Evolutionary conservation across 1,140 invertebrate genomes (phyloP), one percentile per base, ranked within the genome.

Genomic region (Cotesia chilonis): DNA sequence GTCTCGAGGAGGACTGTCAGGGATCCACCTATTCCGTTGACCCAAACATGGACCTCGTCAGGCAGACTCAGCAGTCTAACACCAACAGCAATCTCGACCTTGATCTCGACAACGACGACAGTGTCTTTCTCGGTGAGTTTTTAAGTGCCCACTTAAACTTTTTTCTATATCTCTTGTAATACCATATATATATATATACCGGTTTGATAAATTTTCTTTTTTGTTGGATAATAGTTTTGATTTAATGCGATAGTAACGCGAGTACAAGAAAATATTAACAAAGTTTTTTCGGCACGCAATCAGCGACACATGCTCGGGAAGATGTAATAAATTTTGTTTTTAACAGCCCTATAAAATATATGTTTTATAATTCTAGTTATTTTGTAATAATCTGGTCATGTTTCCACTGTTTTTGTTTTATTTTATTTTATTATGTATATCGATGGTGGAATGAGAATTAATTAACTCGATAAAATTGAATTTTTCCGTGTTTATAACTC

Each of bases 51-150:
- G 81, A 82, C 72, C 73, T 82, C 63, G 78, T 78, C n/a, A 77
- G 78, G 70, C 80, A 75, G 57, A 80, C 73, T 71, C 77, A 75
- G 55, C 75, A 77, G 35, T 51, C 54, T n/a, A 76, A 38, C 59
- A 78, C 75, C 76, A 79, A 76, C 57, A 36, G 69, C 9, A 72
- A 76, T 68, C 73, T 68, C 52, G 75, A 78, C 63, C 71, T 77
- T 5, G 74, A 75, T 60, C 74, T 77, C 10, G 76, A 77, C 71
- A 75, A 73, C 61, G 82, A 85, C 67, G 85, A 87, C 68, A 83
- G 82, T 70, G 82, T 84, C 38, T 81, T 87, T 65, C 81, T 87
- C 10, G 85, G 85, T 87, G 41, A 86, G 84, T 82, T 5, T 63
- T 63, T 28, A 28, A 28, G 28, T 28, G 28, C 28, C 28, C 28